Base-by-base conservation (phyloP, 2,113 vertebrate species). In the Orientallactaga bullata region DNA sequence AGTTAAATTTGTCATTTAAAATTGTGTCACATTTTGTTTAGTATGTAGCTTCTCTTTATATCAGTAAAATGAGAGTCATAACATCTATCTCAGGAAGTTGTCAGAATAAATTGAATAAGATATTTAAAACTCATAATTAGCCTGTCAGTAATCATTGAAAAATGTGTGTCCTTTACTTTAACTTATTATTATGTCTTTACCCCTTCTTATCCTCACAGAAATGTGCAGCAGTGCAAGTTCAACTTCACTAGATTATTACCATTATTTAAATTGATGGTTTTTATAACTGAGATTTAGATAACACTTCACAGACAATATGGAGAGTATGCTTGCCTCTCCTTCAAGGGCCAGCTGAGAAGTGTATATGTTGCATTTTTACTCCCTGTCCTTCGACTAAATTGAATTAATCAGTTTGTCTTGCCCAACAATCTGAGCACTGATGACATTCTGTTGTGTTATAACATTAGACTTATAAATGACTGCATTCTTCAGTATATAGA, bases 71-170 rank as follows among this genome's bases (percentile, higher is more conserved):
- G 2, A 68, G 47, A 20, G 51, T 20, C 24, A 65, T 65, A 42
- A 68, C 2, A 81, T 77, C 17, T 84, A 51, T 61, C 17, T 88
- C 35, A 73, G 11, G 65, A 2, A 73, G 55, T 35, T 47, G 26
- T 77, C 68, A 65, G 47, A 88, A 69, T 63, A 85, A 84, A 60
- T 30, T 90, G 15, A 68, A 28, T 12, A 30, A 10, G 68, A 37
- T 81, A 88, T 90, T 91, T 89, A 78, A 94, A 92, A 91, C 10
- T 35, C 42, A 17, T 73, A 71, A 58, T n/a, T 90, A 93, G n/a
- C 47, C 10, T 79, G 5, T 82, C 20, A 87, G 6, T 77, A 77
- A 78, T 81, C 35, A 85, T 13, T 90, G 68, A 66, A 58, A 88
- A 63, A 51, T 30, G 1, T 63, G 47, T 84, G 26, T 90, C 17